Evolutionary conservation across 1,140 invertebrate genomes (phyloP).

Genomic region (Ylistrum balloti): DNA sequence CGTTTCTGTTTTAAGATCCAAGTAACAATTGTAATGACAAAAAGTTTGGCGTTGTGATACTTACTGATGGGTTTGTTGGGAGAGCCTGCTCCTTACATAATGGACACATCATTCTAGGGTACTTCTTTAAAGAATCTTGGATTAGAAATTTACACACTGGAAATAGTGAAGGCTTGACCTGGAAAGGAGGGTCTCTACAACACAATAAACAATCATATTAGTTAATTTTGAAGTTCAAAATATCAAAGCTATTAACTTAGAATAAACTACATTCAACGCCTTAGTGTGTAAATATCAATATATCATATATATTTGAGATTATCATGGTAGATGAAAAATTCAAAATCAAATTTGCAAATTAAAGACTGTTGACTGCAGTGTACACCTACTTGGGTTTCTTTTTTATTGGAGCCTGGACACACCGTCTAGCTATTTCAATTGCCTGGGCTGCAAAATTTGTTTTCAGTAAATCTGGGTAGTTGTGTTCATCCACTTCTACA

Average conservation of each 20-base stretch:
- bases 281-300: too few species aligned
- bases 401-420: constrained; percentile 88
- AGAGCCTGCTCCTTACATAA: constrained; percentile 86
- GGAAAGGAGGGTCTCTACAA: constrained; percentile 84
- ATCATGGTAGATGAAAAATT: too few species aligned
- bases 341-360: too few species aligned
- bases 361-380: background rate
- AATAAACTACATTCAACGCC: too few species aligned
- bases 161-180: constrained; percentile 86
- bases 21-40: too few species aligned
- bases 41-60: constrained; percentile 32
- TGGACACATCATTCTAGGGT: constrained; percentile 86
- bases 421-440: constrained; percentile 87
- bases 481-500: constrained; percentile 85
- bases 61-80: constrained; percentile 85
- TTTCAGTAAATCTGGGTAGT: constrained; percentile 87
- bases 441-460: constrained; percentile 87
- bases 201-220: background rate
- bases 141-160: constrained; percentile 86
- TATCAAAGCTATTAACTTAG: too few species aligned
- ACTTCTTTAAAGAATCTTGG: constrained; percentile 84
- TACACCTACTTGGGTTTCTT: constrained; percentile 82
- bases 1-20: too few species aligned
- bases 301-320: too few species aligned
- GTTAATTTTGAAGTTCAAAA: too few species aligned